Conservation (phyloP, 1,140 invertebrate genomes). For the Capitella teleta region DNA sequence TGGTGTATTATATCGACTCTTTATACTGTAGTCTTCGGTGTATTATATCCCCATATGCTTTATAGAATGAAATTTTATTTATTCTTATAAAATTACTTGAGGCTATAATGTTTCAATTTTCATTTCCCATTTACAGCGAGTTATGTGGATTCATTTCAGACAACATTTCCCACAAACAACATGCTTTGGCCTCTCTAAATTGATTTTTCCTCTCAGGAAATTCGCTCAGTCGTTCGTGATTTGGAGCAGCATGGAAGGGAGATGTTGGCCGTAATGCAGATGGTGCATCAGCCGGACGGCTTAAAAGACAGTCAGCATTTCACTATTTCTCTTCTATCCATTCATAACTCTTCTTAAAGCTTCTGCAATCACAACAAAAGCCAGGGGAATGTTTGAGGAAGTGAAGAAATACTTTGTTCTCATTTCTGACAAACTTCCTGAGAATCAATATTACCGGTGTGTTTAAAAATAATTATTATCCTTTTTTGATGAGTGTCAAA, state of each 20-base stretch:
- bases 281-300: constrained; percentile 54
- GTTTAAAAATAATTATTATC: background rate
- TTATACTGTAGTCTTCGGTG: no score
- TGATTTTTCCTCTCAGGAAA: no score
- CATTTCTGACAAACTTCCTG: background rate
- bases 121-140: no score
- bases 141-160: no score
- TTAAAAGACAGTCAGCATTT: constrained; percentile 45
- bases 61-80: no score
- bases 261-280: constrained; percentile 57
- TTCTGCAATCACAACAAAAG: background rate
- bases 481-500: background rate
- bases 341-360: background rate
- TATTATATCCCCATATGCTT: no score
- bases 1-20: no score
- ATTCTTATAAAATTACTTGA: no score
- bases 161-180: no score
- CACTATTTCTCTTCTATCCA: background rate
- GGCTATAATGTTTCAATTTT: no score
- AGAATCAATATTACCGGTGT: background rate
- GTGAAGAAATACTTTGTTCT: background rate
- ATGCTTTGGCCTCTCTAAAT: no score
- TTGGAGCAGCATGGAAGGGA: constrained; percentile 58
- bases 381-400: background rate
- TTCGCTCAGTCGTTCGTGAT: constrained; percentile 53